Conservation (phyloP, 2,113 vertebrate genomes). For the Lontra canadensis region DNA sequence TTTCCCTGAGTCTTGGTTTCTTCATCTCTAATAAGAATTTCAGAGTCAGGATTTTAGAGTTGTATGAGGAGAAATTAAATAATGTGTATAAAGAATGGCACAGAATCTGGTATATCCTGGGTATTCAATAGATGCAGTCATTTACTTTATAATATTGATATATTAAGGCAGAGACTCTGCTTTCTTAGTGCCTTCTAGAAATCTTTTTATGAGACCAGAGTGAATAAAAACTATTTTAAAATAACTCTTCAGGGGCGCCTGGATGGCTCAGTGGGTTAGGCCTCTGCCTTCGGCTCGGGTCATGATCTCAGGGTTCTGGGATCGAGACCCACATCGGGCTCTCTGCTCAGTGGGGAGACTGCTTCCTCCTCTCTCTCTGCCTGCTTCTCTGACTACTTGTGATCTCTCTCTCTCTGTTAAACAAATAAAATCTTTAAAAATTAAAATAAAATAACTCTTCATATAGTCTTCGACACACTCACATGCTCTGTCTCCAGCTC, state of each 20-base stretch:
- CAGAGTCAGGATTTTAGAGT: background rate
- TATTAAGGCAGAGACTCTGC: background rate
- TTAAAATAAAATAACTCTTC: background rate
- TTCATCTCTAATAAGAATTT: background rate
- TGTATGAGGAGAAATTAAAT: background rate
- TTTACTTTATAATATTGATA: background rate
- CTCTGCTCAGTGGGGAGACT: too few species aligned
- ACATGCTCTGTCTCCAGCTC: background rate
- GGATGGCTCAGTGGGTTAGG: too few species aligned
- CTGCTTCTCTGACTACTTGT: too few species aligned
- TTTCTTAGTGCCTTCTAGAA: background rate
- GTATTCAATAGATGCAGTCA: background rate
- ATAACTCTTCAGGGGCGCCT: background rate
- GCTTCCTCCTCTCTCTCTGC: too few species aligned
- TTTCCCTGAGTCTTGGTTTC: background rate
- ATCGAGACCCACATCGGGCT: too few species aligned
- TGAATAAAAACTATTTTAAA: background rate
- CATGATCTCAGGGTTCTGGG: too few species aligned
- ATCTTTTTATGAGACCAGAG: background rate
- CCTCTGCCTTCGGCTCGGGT: too few species aligned
- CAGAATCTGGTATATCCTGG: background rate
- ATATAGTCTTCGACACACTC: rapidly evolving
- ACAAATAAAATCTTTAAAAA: too few species aligned
- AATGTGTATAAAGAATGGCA: background rate
- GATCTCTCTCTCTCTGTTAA: too few species aligned